phyloP scores from a whole-genome alignment of 2,113 vertebrate species.

The Zosterops borbonicus region DNA sequence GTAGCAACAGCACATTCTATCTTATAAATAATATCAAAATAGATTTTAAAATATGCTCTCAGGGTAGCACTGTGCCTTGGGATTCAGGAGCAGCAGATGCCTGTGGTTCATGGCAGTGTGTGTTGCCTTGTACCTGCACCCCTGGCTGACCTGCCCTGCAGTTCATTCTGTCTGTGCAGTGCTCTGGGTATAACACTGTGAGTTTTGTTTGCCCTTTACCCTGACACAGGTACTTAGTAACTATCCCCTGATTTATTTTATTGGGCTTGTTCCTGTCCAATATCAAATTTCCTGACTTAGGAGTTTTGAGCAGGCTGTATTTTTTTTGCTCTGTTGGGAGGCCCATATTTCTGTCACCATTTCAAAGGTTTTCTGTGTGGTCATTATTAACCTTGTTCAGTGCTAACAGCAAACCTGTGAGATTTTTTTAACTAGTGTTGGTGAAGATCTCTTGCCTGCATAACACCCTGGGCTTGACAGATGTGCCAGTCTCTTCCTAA shows the following conservation, averaged over 20 bases:
- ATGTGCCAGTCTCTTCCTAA: background rate
- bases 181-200: background rate
- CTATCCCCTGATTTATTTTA: conserved; percentile 1
- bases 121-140: background rate
- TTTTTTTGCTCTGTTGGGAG: background rate
- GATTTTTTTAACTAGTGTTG: background rate
- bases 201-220: background rate
- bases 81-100: background rate
- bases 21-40: background rate
- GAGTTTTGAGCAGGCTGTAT: background rate
- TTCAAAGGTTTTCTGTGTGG: background rate
- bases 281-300: background rate
- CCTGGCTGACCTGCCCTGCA: background rate
- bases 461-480: background rate
- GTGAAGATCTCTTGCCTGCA: background rate
- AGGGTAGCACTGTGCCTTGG: background rate
- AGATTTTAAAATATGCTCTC: background rate
- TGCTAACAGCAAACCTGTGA: background rate
- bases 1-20: background rate
- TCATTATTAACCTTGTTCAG: background rate
- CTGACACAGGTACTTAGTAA: background rate
- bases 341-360: background rate
- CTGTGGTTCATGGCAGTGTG: background rate
- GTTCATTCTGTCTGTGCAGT: background rate
- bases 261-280: background rate